Percentiles rank a stretch among this genome's conserved stretches.
These are phyloP conservation scores for Acrossocheilus wenchowensis DNA, from an alignment of 2,797 vertebrate genomes.

Conservation along the genomic window DNA sequence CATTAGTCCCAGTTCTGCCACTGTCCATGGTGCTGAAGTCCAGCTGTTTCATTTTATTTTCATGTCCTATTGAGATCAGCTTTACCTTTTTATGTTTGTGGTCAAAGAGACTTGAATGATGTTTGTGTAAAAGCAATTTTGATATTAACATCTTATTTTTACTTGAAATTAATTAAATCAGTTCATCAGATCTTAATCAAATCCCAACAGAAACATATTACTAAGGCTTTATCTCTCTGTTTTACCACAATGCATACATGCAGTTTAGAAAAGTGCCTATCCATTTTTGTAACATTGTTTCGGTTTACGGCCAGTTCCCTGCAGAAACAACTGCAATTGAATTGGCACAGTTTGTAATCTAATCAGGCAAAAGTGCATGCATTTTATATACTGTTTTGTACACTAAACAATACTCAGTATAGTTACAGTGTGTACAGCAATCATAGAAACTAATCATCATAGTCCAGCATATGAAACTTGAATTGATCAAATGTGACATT, in stretches of 20 bases:
- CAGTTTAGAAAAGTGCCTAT: not conserved
- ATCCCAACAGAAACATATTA: not conserved
- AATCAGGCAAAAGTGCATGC: not conserved
- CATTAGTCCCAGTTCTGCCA: constrained; percentile 2
- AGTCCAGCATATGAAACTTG: not conserved
- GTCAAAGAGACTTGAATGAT: not conserved
- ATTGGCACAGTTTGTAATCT: not conserved
- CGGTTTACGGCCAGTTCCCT: not conserved
- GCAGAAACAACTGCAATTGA: not conserved
- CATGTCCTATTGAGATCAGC: not conserved
- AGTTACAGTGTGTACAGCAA: not conserved
- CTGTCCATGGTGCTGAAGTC: constrained; percentile 50
- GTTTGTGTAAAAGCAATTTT: not conserved
- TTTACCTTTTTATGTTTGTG: not conserved
- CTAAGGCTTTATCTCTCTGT: not conserved
- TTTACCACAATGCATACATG: not conserved
- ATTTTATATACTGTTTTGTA: not conserved
- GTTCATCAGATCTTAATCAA: not conserved
- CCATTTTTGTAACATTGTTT: not conserved
- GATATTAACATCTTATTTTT: not conserved
- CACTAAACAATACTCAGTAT: not conserved
- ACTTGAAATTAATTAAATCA: not conserved
- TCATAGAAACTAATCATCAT: not conserved
- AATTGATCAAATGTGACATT: not conserved
- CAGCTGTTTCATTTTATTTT: constrained; percentile 29